Conservation (phyloP, 2,113 vertebrate genomes). For the Falco punctatus region DNA sequence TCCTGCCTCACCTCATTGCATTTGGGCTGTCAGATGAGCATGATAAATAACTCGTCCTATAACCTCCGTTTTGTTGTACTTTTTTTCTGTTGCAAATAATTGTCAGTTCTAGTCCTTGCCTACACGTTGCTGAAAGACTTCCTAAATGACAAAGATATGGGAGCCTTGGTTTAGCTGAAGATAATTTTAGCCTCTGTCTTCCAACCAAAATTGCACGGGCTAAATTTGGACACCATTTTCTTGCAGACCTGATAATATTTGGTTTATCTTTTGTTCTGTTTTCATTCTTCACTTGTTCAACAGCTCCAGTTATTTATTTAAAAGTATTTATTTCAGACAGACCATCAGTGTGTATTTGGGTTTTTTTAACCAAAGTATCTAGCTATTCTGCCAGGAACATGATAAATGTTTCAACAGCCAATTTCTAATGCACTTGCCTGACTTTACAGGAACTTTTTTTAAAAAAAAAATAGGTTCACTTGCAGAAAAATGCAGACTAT, state of each 20-base stretch:
- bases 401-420: slow-evolving; percentile 2
- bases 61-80: not conserved
- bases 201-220: not conserved
- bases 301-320: not conserved
- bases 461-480: not conserved
- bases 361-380: not conserved
- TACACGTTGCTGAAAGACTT: not conserved
- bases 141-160: not conserved
- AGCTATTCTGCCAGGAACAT: not conserved
- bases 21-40: slow-evolving; percentile 9
- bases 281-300: not conserved
- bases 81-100: not conserved
- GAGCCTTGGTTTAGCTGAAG: not conserved
- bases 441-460: not conserved
- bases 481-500: not conserved
- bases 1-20: slow-evolving; percentile 29
- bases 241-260: not conserved
- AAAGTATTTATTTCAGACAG: not conserved
- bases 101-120: not conserved
- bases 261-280: not conserved
- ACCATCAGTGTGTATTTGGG: not conserved
- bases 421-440: slow-evolving; percentile 4
- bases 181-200: not conserved
- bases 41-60: not conserved
- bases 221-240: not conserved